These are phyloP conservation scores for Oryctolagus cuniculus DNA, from an alignment of 2,113 vertebrate genomes.

Conservation along the genomic window mOryCun1.1 NC_091451.1:30401001-30401500, in stretches of 20 bases:
- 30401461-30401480: too few species aligned
- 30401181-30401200: fast-evolving
- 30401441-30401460: too few species aligned
- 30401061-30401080: background rate
- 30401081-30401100: slow-evolving; percentile 12
- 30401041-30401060: background rate
- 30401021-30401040: background rate
- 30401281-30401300: too few species aligned
- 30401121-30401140: background rate
- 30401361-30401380: too few species aligned
- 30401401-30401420: too few species aligned
- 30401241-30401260: background rate
- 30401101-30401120: background rate
- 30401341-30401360: too few species aligned
- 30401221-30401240: background rate
- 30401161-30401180: background rate
- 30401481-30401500: too few species aligned
- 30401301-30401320: too few species aligned
- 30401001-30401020: background rate
- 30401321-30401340: too few species aligned
- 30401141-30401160: background rate
- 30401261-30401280: slow-evolving; percentile 12
- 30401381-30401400: too few species aligned
- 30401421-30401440: too few species aligned
- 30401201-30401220: background rate